Evolutionary conservation across 2,797 vertebrate species (phyloP), one percentile per base, ranked within the genome.

Genomic region (Sebastiscus albofasciatus): DNA sequence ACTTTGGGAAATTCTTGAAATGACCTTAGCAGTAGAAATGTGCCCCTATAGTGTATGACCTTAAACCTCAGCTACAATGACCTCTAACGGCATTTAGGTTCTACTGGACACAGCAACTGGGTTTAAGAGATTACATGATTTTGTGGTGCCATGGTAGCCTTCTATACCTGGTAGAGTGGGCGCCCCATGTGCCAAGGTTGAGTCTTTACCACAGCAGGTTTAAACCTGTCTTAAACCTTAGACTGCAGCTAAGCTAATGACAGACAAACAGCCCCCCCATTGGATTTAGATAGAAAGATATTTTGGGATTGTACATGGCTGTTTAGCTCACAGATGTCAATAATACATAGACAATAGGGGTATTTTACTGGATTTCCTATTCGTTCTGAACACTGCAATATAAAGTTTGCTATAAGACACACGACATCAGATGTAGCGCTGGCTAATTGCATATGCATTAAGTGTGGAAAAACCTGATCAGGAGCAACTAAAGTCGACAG

Each of bases 401-500:
- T n/a, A 36, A 26, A 18, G 42, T 66, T 75, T 65, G 1, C n/a
- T 36, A 18, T 26, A 42, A 61, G 77, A 16, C 2, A 6, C 3
- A 8, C 18, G 18, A 27, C 39, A 26, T 72, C 14, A 52, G 42
- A 73, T 58, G 49, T 42, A 42, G 64, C 36, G 4, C 16, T 26
- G 3, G 11, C 14, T 74, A 24, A 71, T 27, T 65, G 42, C 42
- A 66, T 79, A n/a, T 52, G 56, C 56, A 52, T 69, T 31, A 67
- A 14, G 67, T 66, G 81, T 71, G 49, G 49, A 39, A 90, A 80
- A 83, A 75, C 8, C 71, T 72, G 62, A 80, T 82, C 27, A 7
- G 61, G 22, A 71, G 39, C 52, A 68, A 82, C 39, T 72, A 59
- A 80, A 4, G 26, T 67, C 54, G 13, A 8, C 26, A 73, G 67